Evolutionary conservation across 2,888 invertebrate species (phyloP), one percentile per base, ranked within the genome.

Genomic region (Toxonevra muliebris): DNA sequence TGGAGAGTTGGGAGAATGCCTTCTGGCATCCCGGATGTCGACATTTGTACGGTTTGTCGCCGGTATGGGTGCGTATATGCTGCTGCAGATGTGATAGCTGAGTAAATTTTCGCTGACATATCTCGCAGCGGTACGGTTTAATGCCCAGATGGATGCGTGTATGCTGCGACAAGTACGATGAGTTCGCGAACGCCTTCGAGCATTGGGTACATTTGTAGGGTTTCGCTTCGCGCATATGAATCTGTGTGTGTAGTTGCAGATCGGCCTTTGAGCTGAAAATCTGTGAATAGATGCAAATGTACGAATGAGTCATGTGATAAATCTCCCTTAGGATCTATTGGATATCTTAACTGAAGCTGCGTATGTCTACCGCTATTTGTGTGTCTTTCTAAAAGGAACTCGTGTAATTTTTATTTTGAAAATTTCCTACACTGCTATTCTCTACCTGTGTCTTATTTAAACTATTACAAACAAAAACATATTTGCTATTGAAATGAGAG

Each of bases 121-220:
- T 97, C 87, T 97, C 97, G 87, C 97, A 98, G 79, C 96, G 92
- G 88, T 98, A 99, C 63, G 98, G 98, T 86, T 98, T 98, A 87
- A 98, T 97, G 82, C 98, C 98, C 80, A 98, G 90, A 87, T 99
- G 99, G 86, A 99, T 99, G 80, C 99, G 91, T 79, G 97, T 97
- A 87, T 99, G 99, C 87, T 99, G 99, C 71, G 97, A 97, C 83
- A 99, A 90, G 90, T 99, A 99, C 81, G 97, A 97, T 77, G 97
- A 97, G 90, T 99, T 99, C 82, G 98, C 98, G 87, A 99, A 99
- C 78, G 97, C 96, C 87, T 99, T 99, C 79, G 96, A 93, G 89
- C 99, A 99, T 87, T 98, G 98, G 73, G 96, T 95, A 88, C 99
- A 99, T 87, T 98, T 97, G 91, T 99, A 99, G 69, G 98, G 98